Evolutionary conservation across 2,797 vertebrate genomes (phyloP).

Genomic region (Gymnocypris eckloni): DNA sequence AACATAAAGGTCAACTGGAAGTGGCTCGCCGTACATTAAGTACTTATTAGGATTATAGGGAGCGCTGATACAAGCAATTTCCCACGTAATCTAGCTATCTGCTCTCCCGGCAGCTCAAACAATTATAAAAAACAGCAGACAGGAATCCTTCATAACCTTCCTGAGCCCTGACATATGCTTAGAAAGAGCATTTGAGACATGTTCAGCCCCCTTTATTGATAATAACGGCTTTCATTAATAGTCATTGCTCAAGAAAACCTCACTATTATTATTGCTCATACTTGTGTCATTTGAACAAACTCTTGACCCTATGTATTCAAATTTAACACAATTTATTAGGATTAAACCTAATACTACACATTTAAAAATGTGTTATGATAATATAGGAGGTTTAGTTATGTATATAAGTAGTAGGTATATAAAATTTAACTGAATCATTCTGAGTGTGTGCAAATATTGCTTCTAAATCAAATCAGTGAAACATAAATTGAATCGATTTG

Average conservation of each 20-base stretch:
- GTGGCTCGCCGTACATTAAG: constrained; percentile 52
- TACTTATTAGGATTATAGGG: constrained; percentile 60
- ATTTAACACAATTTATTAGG: background rate
- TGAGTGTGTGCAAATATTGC: background rate
- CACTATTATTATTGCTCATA: constrained; percentile 3
- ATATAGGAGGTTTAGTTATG: background rate
- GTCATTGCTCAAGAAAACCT: background rate
- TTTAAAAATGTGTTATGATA: background rate
- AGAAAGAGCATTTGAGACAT: background rate
- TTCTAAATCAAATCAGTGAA: background rate
- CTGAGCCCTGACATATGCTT: constrained; percentile 24
- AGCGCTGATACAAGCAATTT: constrained; percentile 59
- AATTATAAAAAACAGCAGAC: constrained; percentile 39
- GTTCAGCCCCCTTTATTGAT: constrained; percentile 31
- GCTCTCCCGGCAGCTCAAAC: constrained; percentile 37
- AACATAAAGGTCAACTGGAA: constrained; percentile 55
- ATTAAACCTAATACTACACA: too few species aligned
- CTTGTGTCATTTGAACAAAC: constrained; percentile 14
- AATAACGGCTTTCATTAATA: background rate
- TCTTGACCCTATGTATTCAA: background rate
- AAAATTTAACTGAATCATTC: background rate
- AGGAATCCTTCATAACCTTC: constrained; percentile 31
- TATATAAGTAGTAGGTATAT: background rate
- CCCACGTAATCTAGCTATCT: constrained; percentile 46
- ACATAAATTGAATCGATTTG: background rate